A percentile compares a stretch with the other conserved stretches of the same genome.
Evolutionary conservation across 2,888 invertebrate species (phyloP).

Genomic region (Sminthurides aquaticus): DNA sequence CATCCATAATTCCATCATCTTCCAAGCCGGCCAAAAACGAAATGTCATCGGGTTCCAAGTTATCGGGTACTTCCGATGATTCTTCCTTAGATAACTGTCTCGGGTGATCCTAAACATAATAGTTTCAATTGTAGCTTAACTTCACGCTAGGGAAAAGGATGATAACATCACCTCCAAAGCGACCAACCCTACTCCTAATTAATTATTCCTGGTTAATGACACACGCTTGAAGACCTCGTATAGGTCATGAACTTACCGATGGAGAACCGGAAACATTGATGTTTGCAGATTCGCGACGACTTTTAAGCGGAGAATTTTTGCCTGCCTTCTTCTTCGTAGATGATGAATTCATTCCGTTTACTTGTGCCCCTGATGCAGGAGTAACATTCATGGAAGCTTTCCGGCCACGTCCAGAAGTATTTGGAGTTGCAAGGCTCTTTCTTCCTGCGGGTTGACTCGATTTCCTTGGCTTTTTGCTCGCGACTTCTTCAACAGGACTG

Average conservation of each 20-base stretch:
- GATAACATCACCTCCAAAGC: too few relatives aligned
- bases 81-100: constrained; percentile 9
- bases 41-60: constrained; percentile 30
- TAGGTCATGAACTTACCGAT: too few relatives aligned
- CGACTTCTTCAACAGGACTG: constrained; percentile 26
- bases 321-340: constrained; percentile 20
- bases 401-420: constrained; percentile 10
- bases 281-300: background rate
- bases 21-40: constrained; percentile 25
- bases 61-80: constrained; percentile 8
- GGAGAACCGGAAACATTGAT: background rate
- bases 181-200: too few relatives aligned
- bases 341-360: constrained; percentile 24
- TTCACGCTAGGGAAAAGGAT: too few relatives aligned
- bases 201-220: too few relatives aligned
- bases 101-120: constrained; percentile 1
- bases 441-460: constrained; percentile 9
- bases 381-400: constrained; percentile 22
- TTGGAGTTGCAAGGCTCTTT: constrained; percentile 1
- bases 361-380: constrained; percentile 8
- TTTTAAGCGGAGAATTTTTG: background rate
- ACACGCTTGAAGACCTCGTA: background rate
- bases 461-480: constrained; percentile 26
- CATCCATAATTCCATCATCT: constrained; percentile 21
- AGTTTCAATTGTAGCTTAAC: too few relatives aligned